A percentile compares a stretch with the other conserved stretches of the same genome.
phyloP scores from a whole-genome alignment of 2,797 vertebrate species.

The Cryptoprocta ferox region DNA sequence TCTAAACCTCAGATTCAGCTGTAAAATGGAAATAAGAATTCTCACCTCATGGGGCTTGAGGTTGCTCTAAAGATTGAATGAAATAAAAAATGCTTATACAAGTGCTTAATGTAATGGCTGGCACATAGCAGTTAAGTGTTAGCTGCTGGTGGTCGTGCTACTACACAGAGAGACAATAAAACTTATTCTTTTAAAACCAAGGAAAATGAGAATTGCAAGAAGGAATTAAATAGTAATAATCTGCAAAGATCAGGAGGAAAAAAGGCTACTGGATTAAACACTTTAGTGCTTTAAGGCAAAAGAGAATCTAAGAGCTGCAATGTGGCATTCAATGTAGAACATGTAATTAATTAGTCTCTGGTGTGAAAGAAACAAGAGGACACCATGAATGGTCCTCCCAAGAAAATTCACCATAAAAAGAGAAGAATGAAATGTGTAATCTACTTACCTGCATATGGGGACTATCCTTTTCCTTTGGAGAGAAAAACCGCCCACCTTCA shows the following conservation, averaged over 20 bases:
- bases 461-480: slow-evolving; percentile 95
- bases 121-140: background rate
- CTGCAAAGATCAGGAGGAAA: background rate
- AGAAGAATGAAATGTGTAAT: background rate
- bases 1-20: slow-evolving; percentile 24
- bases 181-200: slow-evolving; percentile 19
- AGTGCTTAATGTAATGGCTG: background rate
- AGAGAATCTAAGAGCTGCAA: background rate
- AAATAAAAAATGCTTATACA: background rate
- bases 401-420: background rate
- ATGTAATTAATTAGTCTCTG: background rate
- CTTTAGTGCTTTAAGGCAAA: background rate
- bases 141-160: background rate
- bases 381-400: background rate
- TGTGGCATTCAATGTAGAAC: background rate
- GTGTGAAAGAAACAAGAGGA: background rate
- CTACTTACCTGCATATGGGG: slow-evolving; percentile 87
- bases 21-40: background rate
- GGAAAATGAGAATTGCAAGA: background rate
- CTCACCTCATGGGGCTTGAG: slow-evolving; percentile 59
- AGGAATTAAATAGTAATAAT: background rate
- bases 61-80: background rate
- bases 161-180: background rate
- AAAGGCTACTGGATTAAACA: background rate
- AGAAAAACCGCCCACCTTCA: slow-evolving; percentile 97